Conservation (phyloP, 1,140 invertebrate species). For the Drosophila gunungcola region DNA sequence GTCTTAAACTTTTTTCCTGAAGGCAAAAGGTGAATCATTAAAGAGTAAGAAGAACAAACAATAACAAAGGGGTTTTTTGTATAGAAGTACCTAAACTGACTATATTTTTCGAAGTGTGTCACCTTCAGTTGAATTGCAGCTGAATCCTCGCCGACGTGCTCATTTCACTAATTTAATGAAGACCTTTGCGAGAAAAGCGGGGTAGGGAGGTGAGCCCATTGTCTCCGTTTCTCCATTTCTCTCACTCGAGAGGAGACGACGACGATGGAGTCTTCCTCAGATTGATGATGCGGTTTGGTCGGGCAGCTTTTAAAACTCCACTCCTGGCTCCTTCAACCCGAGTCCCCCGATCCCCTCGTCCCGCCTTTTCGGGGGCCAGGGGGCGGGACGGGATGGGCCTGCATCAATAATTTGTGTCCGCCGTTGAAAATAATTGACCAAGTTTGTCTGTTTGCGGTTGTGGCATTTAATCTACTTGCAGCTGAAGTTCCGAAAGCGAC, state of each 20-base stretch:
- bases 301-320: slow-evolving; percentile 29
- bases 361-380: slow-evolving; percentile 21
- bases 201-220: slow-evolving; percentile 55
- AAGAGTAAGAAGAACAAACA: not conserved
- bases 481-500: slow-evolving; percentile 63
- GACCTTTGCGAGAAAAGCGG: slow-evolving; percentile 67
- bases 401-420: slow-evolving; percentile 83
- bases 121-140: slow-evolving; percentile 23
- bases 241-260: slow-evolving; percentile 35
- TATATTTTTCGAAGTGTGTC: slow-evolving; percentile 17
- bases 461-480: slow-evolving; percentile 82
- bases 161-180: slow-evolving; percentile 83
- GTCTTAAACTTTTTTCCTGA: no score
- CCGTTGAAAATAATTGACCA: slow-evolving; percentile 83
- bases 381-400: slow-evolving; percentile 24
- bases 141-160: slow-evolving; percentile 58
- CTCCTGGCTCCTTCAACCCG: not conserved
- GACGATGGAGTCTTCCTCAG: slow-evolving; percentile 44
- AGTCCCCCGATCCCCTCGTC: slow-evolving; percentile 1
- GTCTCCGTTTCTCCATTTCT: slow-evolving; percentile 47
- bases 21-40: no score
- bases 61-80: not conserved
- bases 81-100: not conserved
- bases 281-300: slow-evolving; percentile 67
- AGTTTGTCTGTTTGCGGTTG: slow-evolving; percentile 83